A percentile compares a stretch with the other conserved stretches of the same genome.
phyloP scores from a whole-genome alignment of 2,113 vertebrate genomes.

The Ictalurus punctatus region DNA sequence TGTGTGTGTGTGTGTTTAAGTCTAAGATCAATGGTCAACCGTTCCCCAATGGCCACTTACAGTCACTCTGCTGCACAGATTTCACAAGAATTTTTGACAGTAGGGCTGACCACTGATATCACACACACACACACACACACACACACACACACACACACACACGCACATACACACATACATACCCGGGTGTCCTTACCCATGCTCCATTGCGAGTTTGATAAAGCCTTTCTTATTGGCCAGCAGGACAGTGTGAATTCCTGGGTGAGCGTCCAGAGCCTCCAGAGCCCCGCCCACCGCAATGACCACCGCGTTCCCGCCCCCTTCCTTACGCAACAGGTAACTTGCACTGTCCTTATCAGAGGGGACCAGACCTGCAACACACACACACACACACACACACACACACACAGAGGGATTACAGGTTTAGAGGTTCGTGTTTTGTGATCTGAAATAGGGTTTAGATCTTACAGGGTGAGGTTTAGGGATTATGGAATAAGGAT shows the following conservation, averaged over 20 bases:
- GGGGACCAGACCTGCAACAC: constrained; percentile 79
- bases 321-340: constrained; percentile 68
- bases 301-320: constrained; percentile 76
- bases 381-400: constrained; percentile 40
- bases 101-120: not conserved
- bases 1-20: not conserved
- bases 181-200: constrained; percentile 74
- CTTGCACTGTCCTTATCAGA: constrained; percentile 81
- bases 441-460: not conserved
- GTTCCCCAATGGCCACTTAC: not conserved
- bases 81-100: not conserved
- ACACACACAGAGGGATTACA: not conserved
- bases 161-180: not conserved
- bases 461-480: not conserved
- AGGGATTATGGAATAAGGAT: not conserved
- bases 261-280: constrained; percentile 85
- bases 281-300: constrained; percentile 84
- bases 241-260: constrained; percentile 79
- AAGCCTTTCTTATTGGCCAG: constrained; percentile 89
- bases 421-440: not conserved
- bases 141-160: constrained; percentile 7
- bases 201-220: constrained; percentile 82
- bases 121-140: constrained; percentile 4
- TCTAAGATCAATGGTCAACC: not conserved
- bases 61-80: not conserved